These are phyloP conservation scores for Atrichornis clamosus DNA, from an alignment of 2,113 vertebrate species.

Conservation along the genomic window DNA sequence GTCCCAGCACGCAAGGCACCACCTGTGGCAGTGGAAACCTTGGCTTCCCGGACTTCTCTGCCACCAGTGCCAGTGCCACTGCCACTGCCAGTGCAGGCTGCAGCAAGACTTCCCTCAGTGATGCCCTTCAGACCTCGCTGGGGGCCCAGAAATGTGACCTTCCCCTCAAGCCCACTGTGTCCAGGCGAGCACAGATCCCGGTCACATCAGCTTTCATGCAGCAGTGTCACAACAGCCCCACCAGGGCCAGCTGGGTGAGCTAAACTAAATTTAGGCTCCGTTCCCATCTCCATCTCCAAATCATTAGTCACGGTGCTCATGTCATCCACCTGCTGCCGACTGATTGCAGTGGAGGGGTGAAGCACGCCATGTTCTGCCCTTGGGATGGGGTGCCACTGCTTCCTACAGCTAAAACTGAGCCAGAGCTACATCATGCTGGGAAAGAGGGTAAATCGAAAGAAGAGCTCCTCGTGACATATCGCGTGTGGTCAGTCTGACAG, in stretches of 20 bases:
- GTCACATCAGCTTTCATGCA: background rate
- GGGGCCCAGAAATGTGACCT: background rate
- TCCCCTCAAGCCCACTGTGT: fast-evolving
- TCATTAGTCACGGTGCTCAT: background rate
- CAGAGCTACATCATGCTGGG: background rate
- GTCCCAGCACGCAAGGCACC: fast-evolving
- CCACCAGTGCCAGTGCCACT: background rate
- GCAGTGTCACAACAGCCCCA: fast-evolving
- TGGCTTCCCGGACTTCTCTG: background rate
- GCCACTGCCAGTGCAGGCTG: background rate
- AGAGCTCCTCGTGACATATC: background rate
- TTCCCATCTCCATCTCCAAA: background rate
- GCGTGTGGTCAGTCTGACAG: background rate
- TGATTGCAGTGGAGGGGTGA: background rate
- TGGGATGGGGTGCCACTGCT: background rate
- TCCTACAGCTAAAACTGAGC: background rate
- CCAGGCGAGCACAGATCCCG: fast-evolving
- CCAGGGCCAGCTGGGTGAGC: background rate
- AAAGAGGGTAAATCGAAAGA: background rate
- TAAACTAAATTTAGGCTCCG: background rate
- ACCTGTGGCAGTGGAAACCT: background rate
- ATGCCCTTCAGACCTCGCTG: fast-evolving
- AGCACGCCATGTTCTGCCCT: background rate
- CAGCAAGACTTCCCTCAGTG: background rate
- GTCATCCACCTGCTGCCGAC: fast-evolving